A percentile compares a stretch with the other conserved stretches of the same genome.
Evolutionary conservation across 2,113 vertebrate species (phyloP).

Genomic region (Antigone vipio): DNA sequence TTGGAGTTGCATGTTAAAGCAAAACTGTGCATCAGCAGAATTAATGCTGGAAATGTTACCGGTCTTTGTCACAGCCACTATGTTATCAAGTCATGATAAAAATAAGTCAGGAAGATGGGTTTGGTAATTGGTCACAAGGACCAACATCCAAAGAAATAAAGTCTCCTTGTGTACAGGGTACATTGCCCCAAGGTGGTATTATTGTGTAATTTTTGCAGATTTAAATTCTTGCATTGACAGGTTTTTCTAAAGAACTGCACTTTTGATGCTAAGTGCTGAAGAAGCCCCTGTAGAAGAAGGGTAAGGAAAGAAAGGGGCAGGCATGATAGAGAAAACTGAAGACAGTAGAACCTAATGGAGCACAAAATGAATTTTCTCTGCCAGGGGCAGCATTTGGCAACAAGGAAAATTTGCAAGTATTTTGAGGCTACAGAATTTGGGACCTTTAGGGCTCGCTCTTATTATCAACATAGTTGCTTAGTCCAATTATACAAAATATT

Average conservation of each 20-base stretch:
- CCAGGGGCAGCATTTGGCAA: constrained; percentile 25
- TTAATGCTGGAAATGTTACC: constrained; percentile 1
- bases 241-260: constrained; percentile 32
- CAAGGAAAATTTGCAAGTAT: constrained; percentile 23
- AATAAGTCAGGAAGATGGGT: constrained; percentile 21
- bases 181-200: constrained; percentile 38
- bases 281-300: not conserved
- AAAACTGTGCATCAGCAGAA: constrained; percentile 17
- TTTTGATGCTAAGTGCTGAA: constrained; percentile 38
- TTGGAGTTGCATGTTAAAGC: not conserved
- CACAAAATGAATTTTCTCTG: constrained; percentile 53
- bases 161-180: not conserved
- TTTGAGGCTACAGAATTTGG: not conserved
- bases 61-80: not conserved
- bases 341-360: constrained; percentile 49
- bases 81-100: not conserved
- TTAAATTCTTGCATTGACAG: constrained; percentile 42
- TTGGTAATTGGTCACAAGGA: constrained; percentile 35
- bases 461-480: not conserved
- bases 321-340: not conserved
- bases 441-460: constrained; percentile 18
- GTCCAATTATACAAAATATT: constrained; percentile 21
- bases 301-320: not conserved
- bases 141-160: constrained; percentile 1
- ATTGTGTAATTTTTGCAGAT: constrained; percentile 37